These are phyloP conservation scores for Junonia oenone DNA, from an alignment of 2,888 invertebrate species.

Conservation along the genomic window DNA sequence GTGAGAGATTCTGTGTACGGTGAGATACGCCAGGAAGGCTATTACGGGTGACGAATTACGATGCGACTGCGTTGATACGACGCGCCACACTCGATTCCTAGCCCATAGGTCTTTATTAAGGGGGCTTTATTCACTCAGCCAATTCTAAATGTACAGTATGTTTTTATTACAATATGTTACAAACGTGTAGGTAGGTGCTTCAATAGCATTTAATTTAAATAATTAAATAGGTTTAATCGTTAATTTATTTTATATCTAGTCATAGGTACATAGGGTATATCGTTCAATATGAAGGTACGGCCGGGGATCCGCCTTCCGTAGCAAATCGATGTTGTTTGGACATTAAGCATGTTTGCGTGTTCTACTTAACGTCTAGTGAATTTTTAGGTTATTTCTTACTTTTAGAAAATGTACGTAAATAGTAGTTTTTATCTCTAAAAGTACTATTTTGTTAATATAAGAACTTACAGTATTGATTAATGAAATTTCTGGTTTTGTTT, in stretches of 20 bases:
- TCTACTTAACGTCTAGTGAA: background rate
- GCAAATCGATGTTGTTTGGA: constrained; percentile 6
- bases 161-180: background rate
- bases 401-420: no score
- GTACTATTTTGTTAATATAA: no score
- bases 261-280: background rate
- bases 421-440: no score
- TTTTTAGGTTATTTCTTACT: background rate
- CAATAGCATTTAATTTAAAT: no score
- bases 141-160: no score
- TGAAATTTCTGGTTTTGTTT: no score
- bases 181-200: no score
- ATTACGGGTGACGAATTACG: constrained; percentile 27
- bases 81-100: background rate
- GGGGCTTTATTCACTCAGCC: background rate
- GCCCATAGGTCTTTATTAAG: background rate
- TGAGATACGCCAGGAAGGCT: constrained; percentile 31
- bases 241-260: no score
- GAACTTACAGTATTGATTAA: no score
- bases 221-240: no score
- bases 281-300: background rate
- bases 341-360: constrained; percentile 9
- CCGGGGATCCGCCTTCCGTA: background rate
- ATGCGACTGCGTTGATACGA: constrained; percentile 1
- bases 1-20: constrained; percentile 41